phyloP scores from a whole-genome alignment of 1,140 invertebrate species.

The Cotesia vestalis region DNA sequence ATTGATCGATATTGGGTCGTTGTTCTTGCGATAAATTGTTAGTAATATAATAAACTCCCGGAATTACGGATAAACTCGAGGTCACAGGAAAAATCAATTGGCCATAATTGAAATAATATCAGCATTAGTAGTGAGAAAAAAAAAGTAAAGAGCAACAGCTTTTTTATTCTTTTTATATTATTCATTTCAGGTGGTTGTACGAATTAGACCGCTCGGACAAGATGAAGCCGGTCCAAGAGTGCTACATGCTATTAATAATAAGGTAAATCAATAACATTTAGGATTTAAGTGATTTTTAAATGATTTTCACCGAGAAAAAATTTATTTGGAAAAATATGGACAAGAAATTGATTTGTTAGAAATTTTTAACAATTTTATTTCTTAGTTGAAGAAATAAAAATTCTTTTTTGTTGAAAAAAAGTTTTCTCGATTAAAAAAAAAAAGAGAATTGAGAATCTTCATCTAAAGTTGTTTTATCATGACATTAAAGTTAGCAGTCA shows the following conservation, averaged over 20 bases:
- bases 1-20: slow-evolving; percentile 46
- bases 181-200: slow-evolving; percentile 60
- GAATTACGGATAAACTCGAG: slow-evolving; percentile 9
- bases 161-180: slow-evolving; percentile 31
- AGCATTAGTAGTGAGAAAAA: too few relatives aligned
- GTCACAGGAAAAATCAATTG: slow-evolving; percentile 25
- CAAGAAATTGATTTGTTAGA: too few relatives aligned
- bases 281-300: too few relatives aligned
- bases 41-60: slow-evolving; percentile 6
- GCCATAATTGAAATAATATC: neutral
- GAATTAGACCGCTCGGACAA: slow-evolving; percentile 51
- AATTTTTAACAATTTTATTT: neutral
- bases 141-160: neutral
- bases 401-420: too few relatives aligned
- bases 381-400: too few relatives aligned
- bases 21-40: slow-evolving; percentile 42
- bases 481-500: too few relatives aligned
- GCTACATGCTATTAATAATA: slow-evolving; percentile 56
- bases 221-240: slow-evolving; percentile 50
- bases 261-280: slow-evolving; percentile 43
- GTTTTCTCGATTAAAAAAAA: too few relatives aligned
- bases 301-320: neutral
- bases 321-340: neutral
- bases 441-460: too few relatives aligned
- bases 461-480: too few relatives aligned